These are phyloP conservation scores for Rambutsinella grinnellia DNA, from an alignment of 2,888 invertebrate species.

Conservation along the genomic window DNA sequence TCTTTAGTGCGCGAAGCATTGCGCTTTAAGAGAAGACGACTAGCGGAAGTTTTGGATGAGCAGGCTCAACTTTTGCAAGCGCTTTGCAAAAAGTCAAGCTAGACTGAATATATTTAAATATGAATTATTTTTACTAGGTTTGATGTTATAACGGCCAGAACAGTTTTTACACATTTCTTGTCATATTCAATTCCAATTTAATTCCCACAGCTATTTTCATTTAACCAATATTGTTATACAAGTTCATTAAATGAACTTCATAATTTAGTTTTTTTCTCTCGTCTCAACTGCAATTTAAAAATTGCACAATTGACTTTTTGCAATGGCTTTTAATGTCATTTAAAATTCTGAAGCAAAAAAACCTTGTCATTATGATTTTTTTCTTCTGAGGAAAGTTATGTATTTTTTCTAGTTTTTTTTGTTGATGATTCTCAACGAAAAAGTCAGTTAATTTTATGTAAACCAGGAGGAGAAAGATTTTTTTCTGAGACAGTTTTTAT, in stretches of 20 bases:
- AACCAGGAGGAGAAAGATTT: too few species aligned
- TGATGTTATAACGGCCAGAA: background rate
- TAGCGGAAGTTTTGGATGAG: constrained; percentile 79
- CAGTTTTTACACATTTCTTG: background rate
- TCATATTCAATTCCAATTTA: background rate
- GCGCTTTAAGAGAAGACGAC: constrained; percentile 81
- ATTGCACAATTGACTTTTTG: too few species aligned
- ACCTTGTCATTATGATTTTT: too few species aligned
- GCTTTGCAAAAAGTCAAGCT: constrained; percentile 44
- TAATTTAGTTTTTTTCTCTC: too few species aligned
- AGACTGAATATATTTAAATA: constrained; percentile 23
- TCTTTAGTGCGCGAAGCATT: constrained; percentile 74
- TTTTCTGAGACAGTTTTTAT: too few species aligned
- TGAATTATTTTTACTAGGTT: background rate
- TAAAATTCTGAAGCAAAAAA: too few species aligned
- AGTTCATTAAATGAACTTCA: too few species aligned
- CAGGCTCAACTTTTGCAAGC: constrained; percentile 52
- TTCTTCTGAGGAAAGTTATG: constrained; percentile 13
- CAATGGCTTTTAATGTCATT: too few species aligned
- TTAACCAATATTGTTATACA: too few species aligned
- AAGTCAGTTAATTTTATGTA: too few species aligned
- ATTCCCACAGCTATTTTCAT: too few species aligned
- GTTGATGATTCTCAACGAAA: constrained; percentile 6
- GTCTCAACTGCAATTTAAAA: too few species aligned
- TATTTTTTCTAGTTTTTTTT: constrained; percentile 14